phyloP scores from a whole-genome alignment of 2,888 invertebrate species.

The Hyppa rectilinea region DNA sequence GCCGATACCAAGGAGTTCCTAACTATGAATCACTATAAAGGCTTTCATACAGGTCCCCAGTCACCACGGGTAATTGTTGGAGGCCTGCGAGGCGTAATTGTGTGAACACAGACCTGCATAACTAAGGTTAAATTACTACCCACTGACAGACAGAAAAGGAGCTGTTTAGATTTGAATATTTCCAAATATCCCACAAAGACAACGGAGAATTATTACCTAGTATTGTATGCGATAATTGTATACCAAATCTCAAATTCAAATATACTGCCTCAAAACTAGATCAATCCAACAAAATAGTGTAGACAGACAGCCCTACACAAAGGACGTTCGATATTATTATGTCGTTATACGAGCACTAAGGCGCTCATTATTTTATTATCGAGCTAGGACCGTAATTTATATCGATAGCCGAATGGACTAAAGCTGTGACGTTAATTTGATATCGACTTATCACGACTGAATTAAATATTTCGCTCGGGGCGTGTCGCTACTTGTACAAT shows the following conservation, averaged over 20 bases:
- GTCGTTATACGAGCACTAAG: slow-evolving; percentile 73
- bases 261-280: slow-evolving; percentile 20
- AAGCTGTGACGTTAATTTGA: slow-evolving; percentile 81
- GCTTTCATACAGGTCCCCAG: slow-evolving; percentile 46
- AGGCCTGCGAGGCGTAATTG: slow-evolving; percentile 71
- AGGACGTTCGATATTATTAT: slow-evolving; percentile 69
- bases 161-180: slow-evolving; percentile 44
- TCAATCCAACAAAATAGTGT: slow-evolving; percentile 18
- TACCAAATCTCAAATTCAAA: slow-evolving; percentile 32
- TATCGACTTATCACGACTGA: slow-evolving; percentile 81
- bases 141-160: slow-evolving; percentile 28
- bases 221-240: slow-evolving; percentile 48
- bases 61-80: slow-evolving; percentile 55
- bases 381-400: slow-evolving; percentile 76
- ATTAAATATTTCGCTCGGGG: slow-evolving; percentile 73
- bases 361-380: slow-evolving; percentile 84
- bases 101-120: slow-evolving; percentile 65
- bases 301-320: slow-evolving; percentile 50
- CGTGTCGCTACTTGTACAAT: slow-evolving; percentile 66
- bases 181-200: slow-evolving; percentile 41
- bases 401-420: slow-evolving; percentile 70
- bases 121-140: slow-evolving; percentile 47
- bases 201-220: slow-evolving; percentile 36
- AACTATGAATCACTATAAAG: slow-evolving; percentile 57
- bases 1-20: slow-evolving; percentile 20